Conservation (phyloP, 1,140 invertebrate species). For the Drosophila hydei region DNA sequence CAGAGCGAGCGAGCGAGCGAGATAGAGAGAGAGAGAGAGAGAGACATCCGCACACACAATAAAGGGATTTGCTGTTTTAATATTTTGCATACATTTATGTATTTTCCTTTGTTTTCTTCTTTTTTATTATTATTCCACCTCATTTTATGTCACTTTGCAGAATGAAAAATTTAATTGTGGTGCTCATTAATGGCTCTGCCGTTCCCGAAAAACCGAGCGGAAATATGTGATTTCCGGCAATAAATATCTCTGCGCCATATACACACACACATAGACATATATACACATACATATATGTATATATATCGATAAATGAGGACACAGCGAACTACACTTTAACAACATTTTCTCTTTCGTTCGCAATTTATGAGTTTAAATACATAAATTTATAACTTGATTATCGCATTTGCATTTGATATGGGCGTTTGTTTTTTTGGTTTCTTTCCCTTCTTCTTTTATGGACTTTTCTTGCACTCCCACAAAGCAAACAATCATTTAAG, state of each 20-base stretch:
- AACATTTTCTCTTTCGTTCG: conserved; percentile 5
- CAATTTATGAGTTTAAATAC: conserved; percentile 60
- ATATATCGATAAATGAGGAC: conserved; percentile 14
- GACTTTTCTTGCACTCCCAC: background rate
- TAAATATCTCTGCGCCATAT: conserved; percentile 66
- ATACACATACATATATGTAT: conserved; percentile 1
- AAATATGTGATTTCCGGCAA: conserved; percentile 78
- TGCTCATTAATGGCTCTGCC: conserved; percentile 72
- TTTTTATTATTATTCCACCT: conserved; percentile 34
- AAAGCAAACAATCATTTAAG: conserved; percentile 58
- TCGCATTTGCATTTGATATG: conserved; percentile 45
- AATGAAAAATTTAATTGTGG: conserved; percentile 78
- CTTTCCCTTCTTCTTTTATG: background rate
- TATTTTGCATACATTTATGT: conserved; percentile 60
- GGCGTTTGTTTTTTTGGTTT: conserved; percentile 6
- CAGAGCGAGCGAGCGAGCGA: background rate
- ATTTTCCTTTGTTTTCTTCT: conserved; percentile 15
- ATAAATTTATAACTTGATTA: conserved; percentile 66
- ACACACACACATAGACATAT: conserved; percentile 11
- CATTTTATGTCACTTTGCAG: conserved; percentile 56
- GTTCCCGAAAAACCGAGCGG: conserved; percentile 46
- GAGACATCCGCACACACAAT: conserved; percentile 21
- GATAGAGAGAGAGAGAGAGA: background rate
- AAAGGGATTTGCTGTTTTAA: conserved; percentile 54
- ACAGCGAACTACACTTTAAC: background rate